Evolutionary conservation across 2,888 invertebrate genomes (phyloP).

Genomic region (Ectropis crepuscularia): DNA sequence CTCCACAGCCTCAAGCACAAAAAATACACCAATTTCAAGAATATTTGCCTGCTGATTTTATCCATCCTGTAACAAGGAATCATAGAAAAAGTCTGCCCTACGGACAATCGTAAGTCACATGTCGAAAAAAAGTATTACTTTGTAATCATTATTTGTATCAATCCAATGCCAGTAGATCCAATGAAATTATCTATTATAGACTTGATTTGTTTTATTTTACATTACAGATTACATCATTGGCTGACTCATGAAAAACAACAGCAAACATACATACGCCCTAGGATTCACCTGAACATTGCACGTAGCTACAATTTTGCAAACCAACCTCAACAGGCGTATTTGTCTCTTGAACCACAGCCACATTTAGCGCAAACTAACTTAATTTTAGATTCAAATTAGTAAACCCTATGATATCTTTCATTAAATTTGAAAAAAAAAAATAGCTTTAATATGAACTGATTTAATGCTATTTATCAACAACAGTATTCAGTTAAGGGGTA

Average conservation of each 20-base stretch:
- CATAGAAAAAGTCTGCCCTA: conserved; percentile 3
- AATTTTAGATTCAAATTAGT: neutral
- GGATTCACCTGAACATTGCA: conserved; percentile 49
- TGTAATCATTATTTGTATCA: too few species aligned
- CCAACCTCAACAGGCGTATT: conserved; percentile 15
- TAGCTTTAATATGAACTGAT: too few species aligned
- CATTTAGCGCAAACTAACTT: neutral
- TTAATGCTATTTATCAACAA: too few species aligned
- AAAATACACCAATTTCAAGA: conserved; percentile 20
- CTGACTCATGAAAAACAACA: conserved; percentile 10
- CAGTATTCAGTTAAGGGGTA: too few species aligned
- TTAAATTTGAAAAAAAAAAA: too few species aligned
- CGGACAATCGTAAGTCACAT: conserved; percentile 25
- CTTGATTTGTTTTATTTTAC: neutral
- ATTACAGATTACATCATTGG: conserved; percentile 28
- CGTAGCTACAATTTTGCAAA: conserved; percentile 38
- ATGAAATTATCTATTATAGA: too few species aligned
- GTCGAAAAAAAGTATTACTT: neutral
- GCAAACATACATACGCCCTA: conserved; percentile 24
- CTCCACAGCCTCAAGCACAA: conserved; percentile 5
- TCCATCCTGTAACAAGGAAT: neutral
- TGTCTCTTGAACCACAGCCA: neutral
- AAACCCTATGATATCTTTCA: too few species aligned
- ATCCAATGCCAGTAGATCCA: too few species aligned
- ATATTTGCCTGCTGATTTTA: neutral